A percentile compares a stretch with the other conserved stretches of the same genome.
Conservation (phyloP, 2,888 invertebrate species). For the Noctua fimbriata region DNA sequence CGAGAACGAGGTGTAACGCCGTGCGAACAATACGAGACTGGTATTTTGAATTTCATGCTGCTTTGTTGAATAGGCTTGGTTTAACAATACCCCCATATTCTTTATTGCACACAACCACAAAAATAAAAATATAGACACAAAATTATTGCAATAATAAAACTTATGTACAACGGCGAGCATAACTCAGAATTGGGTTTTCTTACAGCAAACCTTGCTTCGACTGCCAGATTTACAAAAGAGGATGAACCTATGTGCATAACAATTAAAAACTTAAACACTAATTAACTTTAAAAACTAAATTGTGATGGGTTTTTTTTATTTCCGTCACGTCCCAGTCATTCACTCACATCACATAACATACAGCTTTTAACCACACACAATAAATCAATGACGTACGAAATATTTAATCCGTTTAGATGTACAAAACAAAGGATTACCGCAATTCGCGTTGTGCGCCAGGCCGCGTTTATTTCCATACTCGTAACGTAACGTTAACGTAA, state of each 20-base stretch:
- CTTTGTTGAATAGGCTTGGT: not conserved
- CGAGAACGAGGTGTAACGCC: not conserved
- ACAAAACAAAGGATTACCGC: conserved; percentile 4
- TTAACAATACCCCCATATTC: not conserved
- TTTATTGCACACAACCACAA: too few species aligned
- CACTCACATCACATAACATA: not conserved
- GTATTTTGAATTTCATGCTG: not conserved
- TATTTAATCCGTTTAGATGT: not conserved
- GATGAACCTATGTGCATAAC: too few species aligned
- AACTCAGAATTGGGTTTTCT: too few species aligned
- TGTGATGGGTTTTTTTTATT: not conserved
- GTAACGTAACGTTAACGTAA: conserved; percentile 33
- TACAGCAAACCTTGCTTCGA: too few species aligned
- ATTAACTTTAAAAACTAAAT: too few species aligned
- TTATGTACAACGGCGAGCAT: too few species aligned
- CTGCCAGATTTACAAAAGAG: too few species aligned
- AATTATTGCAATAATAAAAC: too few species aligned
- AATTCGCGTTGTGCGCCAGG: conserved; percentile 13
- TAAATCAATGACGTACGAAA: not conserved
- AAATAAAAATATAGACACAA: too few species aligned
- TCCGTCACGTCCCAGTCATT: not conserved
- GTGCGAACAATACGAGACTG: not conserved
- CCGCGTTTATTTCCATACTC: conserved; percentile 15
- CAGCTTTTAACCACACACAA: not conserved
- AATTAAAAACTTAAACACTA: too few species aligned